A percentile compares a stretch with the other conserved stretches of the same genome.
These are phyloP conservation scores for Dendrocopos noguchii DNA, from an alignment of 2,113 vertebrate species.

Conservation along the genomic window DNA sequence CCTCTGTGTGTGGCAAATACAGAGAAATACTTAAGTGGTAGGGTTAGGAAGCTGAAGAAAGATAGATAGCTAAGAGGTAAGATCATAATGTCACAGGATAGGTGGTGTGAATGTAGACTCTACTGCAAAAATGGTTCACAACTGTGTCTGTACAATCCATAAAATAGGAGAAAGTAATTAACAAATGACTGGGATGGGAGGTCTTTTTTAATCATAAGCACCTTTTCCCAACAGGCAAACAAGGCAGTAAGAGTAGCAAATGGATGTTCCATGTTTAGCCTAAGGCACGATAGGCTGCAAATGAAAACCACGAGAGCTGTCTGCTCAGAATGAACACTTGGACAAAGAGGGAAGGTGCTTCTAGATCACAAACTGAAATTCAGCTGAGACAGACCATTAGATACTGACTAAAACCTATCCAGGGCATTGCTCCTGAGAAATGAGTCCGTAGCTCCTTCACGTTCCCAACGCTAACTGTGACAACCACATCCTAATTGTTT, in stretches of 20 bases:
- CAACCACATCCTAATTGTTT: neutral
- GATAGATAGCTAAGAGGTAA: neutral
- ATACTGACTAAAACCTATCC: neutral
- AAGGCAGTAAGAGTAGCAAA: neutral
- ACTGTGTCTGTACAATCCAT: accelerated
- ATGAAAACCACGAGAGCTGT: neutral
- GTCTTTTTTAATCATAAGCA: neutral
- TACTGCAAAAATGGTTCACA: neutral
- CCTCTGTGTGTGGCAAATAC: neutral
- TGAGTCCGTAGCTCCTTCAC: neutral
- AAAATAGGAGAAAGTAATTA: neutral
- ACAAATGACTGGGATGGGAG: neutral
- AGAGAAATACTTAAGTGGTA: neutral
- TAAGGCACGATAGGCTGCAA: neutral
- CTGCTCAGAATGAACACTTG: neutral
- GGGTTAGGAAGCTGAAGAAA: neutral
- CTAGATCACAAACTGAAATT: neutral
- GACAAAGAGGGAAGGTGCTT: neutral
- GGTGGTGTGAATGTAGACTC: neutral
- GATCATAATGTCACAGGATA: neutral
- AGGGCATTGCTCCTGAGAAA: neutral
- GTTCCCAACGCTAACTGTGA: neutral
- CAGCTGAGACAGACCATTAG: neutral
- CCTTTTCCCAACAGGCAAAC: neutral
- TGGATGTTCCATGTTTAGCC: neutral